Base-by-base conservation (phyloP, 2,797 vertebrate species). In the Danionella dracula region DNA sequence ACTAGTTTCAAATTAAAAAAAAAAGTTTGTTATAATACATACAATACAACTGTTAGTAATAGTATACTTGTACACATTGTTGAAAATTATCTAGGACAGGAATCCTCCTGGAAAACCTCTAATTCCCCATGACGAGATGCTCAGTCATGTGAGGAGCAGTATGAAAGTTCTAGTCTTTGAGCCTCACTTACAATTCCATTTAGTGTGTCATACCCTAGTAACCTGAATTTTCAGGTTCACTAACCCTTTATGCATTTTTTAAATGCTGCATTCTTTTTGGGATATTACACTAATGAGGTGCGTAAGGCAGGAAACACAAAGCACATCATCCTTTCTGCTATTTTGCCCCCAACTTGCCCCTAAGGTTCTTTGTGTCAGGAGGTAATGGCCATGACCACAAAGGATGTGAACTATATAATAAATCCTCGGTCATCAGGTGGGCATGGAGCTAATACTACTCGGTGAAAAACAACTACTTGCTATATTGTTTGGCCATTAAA, bases 121-220 rank as follows among this genome's bases (percentile, higher is more conserved):
- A n/a, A n/a, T n/a, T n/a, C n/a, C n/a, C n/a, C n/a, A n/a, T n/a
- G n/a, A n/a, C n/a, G n/a, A n/a, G n/a, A n/a, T n/a, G n/a, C n/a
- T n/a, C n/a, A n/a, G n/a, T n/a, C n/a, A n/a, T n/a, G n/a, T n/a
- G n/a, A n/a, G n/a, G n/a, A n/a, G n/a, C n/a, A n/a, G n/a, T n/a
- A n/a, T n/a, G n/a, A n/a, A n/a, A 27, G 3, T 27, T 6, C 3
- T 27, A 6, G 23, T 27, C 6, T 27, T 3, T 27, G 23, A 27
- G 41, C 45, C 15, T 66, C 21, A 54, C 17, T 13, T 41, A 15
- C 42, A 20, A 10, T 53, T 59, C 34, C 53, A 42, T 41, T 66
- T 48, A 40, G 32, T 60, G 10, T 56, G 51, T 48, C 32, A 40
- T 31, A 44, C 15, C 57, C 61, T 59, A 37, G 31, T 42, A 58